These are phyloP conservation scores for Mamestra configurata DNA, from an alignment of 1,140 invertebrate genomes.

Conservation along the genomic window DNA sequence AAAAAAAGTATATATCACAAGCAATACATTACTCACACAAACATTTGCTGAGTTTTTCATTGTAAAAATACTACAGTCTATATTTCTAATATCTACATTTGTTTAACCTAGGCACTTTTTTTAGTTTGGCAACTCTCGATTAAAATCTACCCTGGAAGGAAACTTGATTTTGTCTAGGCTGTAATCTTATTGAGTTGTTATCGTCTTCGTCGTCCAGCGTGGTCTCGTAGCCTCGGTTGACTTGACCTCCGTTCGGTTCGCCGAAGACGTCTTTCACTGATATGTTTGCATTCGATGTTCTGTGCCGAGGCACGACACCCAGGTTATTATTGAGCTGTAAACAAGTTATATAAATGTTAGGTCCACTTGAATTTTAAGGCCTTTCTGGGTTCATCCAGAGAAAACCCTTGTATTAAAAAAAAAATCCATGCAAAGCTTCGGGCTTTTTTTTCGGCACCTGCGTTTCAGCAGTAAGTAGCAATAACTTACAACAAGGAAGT, in stretches of 20 bases:
- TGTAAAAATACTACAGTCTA: constrained; percentile 75
- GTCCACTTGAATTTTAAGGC: not conserved
- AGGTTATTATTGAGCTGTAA: constrained; percentile 85
- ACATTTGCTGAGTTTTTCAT: constrained; percentile 40
- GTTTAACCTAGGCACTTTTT: constrained; percentile 73
- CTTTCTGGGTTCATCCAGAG: not conserved
- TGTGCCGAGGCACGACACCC: constrained; percentile 82
- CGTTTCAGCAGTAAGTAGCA: no score
- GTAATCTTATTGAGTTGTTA: constrained; percentile 88
- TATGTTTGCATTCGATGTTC: constrained; percentile 89
- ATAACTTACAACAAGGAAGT: no score
- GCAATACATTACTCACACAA: constrained; percentile 58
- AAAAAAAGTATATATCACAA: constrained; percentile 67
- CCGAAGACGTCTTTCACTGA: constrained; percentile 90
- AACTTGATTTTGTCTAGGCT: constrained; percentile 86
- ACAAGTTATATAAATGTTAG: constrained; percentile 44
- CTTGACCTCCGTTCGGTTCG: constrained; percentile 89
- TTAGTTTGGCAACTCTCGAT: constrained; percentile 71
- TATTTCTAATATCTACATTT: constrained; percentile 67
- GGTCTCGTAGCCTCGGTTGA: constrained; percentile 89
- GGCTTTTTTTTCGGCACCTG: no score
- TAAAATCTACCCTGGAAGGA: constrained; percentile 85
- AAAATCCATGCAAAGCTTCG: no score
- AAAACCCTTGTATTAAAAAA: no score
- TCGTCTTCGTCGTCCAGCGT: constrained; percentile 89